Evolutionary conservation across 2,888 invertebrate genomes (phyloP), one percentile per base, ranked within the genome.

Genomic region (Drosophila trichaetosa): DNA sequence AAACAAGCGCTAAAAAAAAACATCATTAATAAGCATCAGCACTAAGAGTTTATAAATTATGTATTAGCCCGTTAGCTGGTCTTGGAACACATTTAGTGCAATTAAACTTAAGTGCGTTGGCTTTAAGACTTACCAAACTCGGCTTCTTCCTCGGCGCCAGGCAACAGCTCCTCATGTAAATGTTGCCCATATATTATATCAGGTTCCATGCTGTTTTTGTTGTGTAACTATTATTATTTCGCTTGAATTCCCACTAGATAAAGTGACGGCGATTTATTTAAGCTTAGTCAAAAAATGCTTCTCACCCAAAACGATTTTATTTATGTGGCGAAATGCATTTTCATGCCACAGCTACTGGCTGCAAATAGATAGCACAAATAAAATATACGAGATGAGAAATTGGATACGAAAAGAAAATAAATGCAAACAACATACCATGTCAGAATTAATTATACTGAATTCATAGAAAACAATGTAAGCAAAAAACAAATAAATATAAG

Each of bases 101-200:
- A 54, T 33, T 33, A 10, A 40, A 33, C 31, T 21, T 4, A 48
- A 27, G 5, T 13, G n/a, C 24, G 8, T 48, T 21, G 33, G 11
- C 16, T 33, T 52, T 33, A 13, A n/a, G n/a, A 79, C 93, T 90
- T 79, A 92, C 92, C 93, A 56, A 92, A 92, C 63, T 93, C 92
- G 34, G 92, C 91, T 60, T 92, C 92, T 57, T 88, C 90, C 60
- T 89, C 91, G 66, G 89, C 88, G 34, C 80, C 73, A 24, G 84
- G 84, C 73, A 87, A 53, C 54, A 80, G 69, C 49, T 85, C 74
- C 18, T 80, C 58, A 24, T 87, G 89, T 68, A 75, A 13, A 60
- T 76, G 81, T 21, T 78, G 63, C 24, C 65, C 73, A 54, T 63
- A 69, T 69, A 71, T 70, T 69, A 79, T 69, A 56, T 89, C 81